Conservation (phyloP, 2,113 vertebrate genomes). For the Bos indicus region DNA sequence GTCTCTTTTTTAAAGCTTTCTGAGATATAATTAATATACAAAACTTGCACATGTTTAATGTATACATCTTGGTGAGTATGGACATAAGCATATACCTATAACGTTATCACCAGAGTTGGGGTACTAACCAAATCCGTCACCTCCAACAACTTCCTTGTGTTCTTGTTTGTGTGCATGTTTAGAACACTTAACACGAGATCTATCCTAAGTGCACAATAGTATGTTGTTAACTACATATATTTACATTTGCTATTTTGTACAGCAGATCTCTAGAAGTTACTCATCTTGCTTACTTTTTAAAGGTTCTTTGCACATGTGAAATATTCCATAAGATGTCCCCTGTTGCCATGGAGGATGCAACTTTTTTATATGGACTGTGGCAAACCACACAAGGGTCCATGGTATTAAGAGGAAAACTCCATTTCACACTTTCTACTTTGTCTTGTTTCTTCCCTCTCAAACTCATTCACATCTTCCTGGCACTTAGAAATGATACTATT, state of each 20-base stretch:
- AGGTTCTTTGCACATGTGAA: conserved; percentile 88
- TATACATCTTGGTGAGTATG: neutral
- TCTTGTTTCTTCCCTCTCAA: conserved; percentile 78
- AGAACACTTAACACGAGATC: neutral
- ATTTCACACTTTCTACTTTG: conserved; percentile 78
- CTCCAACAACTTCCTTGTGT: neutral
- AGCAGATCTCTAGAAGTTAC: neutral
- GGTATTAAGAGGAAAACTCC: conserved; percentile 80
- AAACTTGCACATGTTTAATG: neutral
- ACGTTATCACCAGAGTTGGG: neutral
- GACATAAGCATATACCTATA: neutral
- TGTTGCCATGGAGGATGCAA: conserved; percentile 88
- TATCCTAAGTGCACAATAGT: neutral
- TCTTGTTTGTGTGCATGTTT: neutral
- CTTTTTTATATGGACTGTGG: conserved; percentile 89
- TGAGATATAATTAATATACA: neutral
- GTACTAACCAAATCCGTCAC: neutral
- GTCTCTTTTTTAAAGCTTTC: conserved; percentile 86
- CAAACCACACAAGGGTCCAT: conserved; percentile 89
- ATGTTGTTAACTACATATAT: neutral
- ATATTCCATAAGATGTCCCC: conserved; percentile 88
- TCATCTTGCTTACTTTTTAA: conserved; percentile 77
- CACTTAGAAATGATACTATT: conserved; percentile 75
- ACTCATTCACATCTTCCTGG: conserved; percentile 79
- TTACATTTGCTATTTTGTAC: neutral